phyloP scores from a whole-genome alignment of 35 echinoderm and acorn worm genomes.

The Lytechinus variegatus region DNA sequence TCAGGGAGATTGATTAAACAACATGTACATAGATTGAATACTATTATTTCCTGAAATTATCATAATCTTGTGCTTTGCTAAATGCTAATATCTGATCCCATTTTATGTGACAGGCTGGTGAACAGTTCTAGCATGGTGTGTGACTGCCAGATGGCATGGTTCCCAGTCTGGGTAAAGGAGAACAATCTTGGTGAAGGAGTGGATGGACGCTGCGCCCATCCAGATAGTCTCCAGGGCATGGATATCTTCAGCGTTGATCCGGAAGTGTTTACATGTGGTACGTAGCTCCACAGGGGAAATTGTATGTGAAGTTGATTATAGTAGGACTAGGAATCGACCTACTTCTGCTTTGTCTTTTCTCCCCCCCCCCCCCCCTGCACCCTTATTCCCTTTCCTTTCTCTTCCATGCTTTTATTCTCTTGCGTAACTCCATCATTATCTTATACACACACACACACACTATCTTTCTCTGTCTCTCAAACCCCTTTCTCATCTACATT shows the following conservation, averaged over 20 bases:
- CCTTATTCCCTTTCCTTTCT: not conserved
- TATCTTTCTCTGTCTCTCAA: not conserved
- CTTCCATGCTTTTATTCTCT: not conserved
- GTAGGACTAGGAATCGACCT: not conserved
- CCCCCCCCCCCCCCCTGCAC: not conserved
- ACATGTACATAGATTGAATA: not conserved
- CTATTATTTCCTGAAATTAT: no score
- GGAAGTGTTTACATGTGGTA: conserved; percentile 83
- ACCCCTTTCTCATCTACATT: not conserved
- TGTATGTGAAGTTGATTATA: not conserved
- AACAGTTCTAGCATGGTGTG: conserved; percentile 83
- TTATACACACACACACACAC: not conserved
- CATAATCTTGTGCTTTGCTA: no score
- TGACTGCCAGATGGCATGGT: conserved; percentile 93
- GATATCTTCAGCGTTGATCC: conserved; percentile 72
- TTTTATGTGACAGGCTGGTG: conserved; percentile 60
- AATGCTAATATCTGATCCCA: not conserved
- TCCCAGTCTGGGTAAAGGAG: conserved; percentile 74
- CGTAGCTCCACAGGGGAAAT: conserved; percentile 34
- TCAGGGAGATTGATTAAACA: not conserved
- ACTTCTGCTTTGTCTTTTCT: not conserved
- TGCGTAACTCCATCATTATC: not conserved
- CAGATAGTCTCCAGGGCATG: conserved; percentile 58
- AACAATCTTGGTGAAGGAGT: conserved; percentile 60
- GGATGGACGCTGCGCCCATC: conserved; percentile 79